phyloP scores from a whole-genome alignment of 1,140 invertebrate species.

The Micrasema minimum region DNA sequence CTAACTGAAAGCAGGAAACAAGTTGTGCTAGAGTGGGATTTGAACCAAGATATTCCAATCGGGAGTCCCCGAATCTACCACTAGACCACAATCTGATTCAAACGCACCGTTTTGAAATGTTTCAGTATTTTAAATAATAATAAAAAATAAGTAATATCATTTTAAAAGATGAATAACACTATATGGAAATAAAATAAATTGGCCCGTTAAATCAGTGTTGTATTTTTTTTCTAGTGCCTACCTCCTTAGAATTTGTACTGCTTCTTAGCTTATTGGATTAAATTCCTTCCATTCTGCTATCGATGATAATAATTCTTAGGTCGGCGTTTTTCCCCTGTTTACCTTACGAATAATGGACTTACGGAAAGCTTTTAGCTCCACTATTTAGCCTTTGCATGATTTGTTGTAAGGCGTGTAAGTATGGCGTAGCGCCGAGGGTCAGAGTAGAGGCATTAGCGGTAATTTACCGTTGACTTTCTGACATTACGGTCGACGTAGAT shows the following conservation, averaged over 20 bases:
- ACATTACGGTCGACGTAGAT: conserved; percentile 27
- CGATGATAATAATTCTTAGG: conserved; percentile 30
- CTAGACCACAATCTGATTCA: no score
- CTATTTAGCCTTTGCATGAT: conserved; percentile 35
- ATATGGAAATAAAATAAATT: no score
- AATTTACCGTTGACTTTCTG: conserved; percentile 32
- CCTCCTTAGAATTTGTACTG: conserved; percentile 31
- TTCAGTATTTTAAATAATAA: no score
- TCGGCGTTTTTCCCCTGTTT: conserved; percentile 13
- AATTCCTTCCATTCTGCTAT: background rate
- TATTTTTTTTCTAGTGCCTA: background rate
- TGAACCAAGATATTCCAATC: no score
- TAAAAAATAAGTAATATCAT: no score
- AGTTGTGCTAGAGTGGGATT: no score
- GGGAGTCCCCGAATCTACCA: no score
- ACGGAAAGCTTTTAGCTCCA: conserved; percentile 35
- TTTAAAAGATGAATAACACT: no score
- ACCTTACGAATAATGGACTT: conserved; percentile 33
- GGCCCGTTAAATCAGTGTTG: no score
- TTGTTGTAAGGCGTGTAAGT: conserved; percentile 27
- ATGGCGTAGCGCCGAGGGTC: conserved; percentile 16
- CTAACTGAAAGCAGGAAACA: no score
- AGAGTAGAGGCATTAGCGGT: conserved; percentile 27
- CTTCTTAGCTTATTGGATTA: conserved; percentile 44
- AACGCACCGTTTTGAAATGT: no score